These are phyloP conservation scores for Stenolophus ochropezus DNA, from an alignment of 2,888 invertebrate species.

Conservation along the genomic window DNA sequence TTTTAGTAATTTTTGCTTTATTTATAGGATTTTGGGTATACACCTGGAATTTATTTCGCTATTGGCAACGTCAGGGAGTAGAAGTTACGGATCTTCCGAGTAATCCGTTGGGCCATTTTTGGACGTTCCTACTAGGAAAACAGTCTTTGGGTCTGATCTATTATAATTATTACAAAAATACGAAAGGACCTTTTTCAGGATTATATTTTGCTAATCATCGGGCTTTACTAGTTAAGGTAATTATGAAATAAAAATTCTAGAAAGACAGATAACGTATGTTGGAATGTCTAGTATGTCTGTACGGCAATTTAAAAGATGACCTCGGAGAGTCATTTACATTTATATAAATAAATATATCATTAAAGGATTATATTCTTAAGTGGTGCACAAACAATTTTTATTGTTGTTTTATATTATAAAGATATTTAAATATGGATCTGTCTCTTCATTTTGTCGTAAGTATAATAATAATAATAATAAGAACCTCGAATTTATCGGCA, in stretches of 20 bases:
- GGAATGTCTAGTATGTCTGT: neutral
- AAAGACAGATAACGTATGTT: neutral
- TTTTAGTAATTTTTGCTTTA: neutral
- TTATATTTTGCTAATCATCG: slow-evolving; percentile 47
- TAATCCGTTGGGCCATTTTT: slow-evolving; percentile 21
- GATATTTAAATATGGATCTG: neutral
- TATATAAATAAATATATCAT: neutral
- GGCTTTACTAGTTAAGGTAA: slow-evolving; percentile 54
- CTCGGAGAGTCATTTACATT: neutral
- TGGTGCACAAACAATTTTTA: neutral
- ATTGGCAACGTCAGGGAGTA: slow-evolving; percentile 18
- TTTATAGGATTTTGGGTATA: neutral
- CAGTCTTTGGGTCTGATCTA: neutral
- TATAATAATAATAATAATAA: no score
- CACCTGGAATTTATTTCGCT: slow-evolving; percentile 1
- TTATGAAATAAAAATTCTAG: neutral
- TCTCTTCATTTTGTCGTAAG: no score
- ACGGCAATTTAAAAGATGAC: neutral
- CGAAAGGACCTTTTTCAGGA: slow-evolving; percentile 33
- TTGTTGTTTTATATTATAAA: neutral
- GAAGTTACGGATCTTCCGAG: slow-evolving; percentile 1
- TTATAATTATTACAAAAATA: neutral
- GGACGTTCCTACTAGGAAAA: neutral
- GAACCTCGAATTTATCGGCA: no score
- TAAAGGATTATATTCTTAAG: neutral